A percentile compares a stretch with the other conserved stretches of the same genome.
phyloP scores from a whole-genome alignment of 2,113 vertebrate genomes.

The Cygnus atratus region DNA sequence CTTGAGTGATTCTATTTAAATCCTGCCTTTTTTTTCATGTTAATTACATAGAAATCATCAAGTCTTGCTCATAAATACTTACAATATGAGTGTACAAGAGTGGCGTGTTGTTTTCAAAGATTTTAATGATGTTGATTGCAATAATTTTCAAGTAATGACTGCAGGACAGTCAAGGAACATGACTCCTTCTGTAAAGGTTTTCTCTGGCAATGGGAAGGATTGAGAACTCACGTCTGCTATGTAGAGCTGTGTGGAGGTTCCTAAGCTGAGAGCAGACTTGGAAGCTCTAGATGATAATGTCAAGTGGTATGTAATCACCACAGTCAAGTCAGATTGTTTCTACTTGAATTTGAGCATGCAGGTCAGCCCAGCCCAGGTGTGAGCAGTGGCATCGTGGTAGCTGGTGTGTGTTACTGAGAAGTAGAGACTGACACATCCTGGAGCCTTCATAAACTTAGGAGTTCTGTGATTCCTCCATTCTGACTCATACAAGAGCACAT shows the following conservation, averaged over 20 bases:
- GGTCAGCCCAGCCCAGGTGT: not conserved
- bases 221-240: not conserved
- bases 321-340: not conserved
- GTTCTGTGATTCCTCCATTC: not conserved
- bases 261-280: not conserved
- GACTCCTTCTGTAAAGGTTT: not conserved
- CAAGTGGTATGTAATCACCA: not conserved
- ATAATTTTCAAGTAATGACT: not conserved
- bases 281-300: not conserved
- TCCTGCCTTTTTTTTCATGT: not conserved
- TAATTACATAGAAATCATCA: not conserved
- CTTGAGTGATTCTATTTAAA: not conserved
- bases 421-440: not conserved
- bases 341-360: not conserved
- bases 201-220: not conserved
- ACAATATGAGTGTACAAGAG: not conserved
- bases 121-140: not conserved
- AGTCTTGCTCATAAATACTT: not conserved
- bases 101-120: not conserved
- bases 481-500: not conserved
- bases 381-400: rapidly evolving
- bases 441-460: not conserved
- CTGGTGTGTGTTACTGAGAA: not conserved
- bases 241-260: not conserved
- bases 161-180: not conserved